Conservation (phyloP, 2,797 vertebrate genomes). For the Perodicticus potto region DNA sequence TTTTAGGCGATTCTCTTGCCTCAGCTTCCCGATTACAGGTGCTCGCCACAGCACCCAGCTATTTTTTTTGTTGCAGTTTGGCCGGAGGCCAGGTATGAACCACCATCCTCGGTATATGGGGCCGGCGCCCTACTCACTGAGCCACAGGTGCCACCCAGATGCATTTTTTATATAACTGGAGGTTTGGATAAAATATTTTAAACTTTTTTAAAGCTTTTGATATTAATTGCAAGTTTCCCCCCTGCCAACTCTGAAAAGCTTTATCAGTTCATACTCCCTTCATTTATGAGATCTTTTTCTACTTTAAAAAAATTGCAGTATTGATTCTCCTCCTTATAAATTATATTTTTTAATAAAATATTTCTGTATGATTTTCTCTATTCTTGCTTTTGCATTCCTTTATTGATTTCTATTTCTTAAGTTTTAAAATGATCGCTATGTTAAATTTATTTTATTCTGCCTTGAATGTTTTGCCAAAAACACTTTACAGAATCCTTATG, state of each 20-base stretch:
- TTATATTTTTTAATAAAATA: background rate
- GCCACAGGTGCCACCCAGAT: too few species aligned
- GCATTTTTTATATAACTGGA: background rate
- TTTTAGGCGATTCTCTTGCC: too few species aligned
- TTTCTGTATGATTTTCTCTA: background rate
- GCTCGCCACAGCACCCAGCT: too few species aligned
- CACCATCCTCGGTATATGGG: too few species aligned
- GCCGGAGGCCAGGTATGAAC: too few species aligned
- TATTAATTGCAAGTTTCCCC: background rate
- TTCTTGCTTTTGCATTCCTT: background rate
- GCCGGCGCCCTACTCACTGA: too few species aligned
- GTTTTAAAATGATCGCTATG: background rate
- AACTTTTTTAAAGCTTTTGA: background rate
- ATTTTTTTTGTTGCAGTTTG: too few species aligned
- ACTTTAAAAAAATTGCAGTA: background rate
- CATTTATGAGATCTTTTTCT: background rate
- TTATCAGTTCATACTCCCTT: background rate
- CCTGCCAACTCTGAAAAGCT: background rate
- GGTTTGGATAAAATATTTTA: background rate
- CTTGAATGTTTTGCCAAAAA: constrained; percentile 33
- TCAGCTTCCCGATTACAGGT: too few species aligned
- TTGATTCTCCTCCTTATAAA: constrained; percentile 17
- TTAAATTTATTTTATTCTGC: constrained; percentile 10
- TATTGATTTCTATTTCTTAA: background rate
- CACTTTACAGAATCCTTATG: background rate